Conservation (phyloP, 2,888 invertebrate species). For the Dicroscelio sp. region DNA sequence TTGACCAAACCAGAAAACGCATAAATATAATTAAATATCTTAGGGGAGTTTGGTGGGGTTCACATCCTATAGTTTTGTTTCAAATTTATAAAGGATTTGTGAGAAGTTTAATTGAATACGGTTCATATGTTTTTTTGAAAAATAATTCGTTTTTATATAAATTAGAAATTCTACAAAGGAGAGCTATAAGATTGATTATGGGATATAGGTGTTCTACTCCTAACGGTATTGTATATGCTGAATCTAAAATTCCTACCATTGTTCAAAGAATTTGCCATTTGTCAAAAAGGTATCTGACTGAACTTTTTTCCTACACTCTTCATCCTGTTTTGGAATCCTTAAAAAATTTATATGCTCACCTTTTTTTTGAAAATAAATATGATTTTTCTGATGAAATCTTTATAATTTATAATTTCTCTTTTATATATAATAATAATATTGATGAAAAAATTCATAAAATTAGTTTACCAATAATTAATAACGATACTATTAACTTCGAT, state of each 20-base stretch:
- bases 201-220: constrained; percentile 9
- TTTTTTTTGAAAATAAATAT: constrained; percentile 43
- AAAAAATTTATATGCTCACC: too few relatives aligned
- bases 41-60: neutral
- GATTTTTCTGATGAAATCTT: neutral
- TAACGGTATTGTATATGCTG: constrained; percentile 20
- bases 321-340: neutral
- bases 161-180: neutral
- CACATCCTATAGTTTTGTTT: neutral
- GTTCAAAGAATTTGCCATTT: constrained; percentile 22
- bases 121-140: too few relatives aligned
- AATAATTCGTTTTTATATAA: too few relatives aligned
- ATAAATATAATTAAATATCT: neutral
- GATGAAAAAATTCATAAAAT: neutral
- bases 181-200: neutral
- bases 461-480: neutral
- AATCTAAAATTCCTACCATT: neutral
- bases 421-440: neutral
- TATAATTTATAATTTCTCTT: neutral
- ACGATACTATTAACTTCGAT: neutral
- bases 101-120: neutral
- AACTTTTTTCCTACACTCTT: neutral
- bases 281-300: neutral
- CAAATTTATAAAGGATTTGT: neutral
- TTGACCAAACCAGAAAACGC: neutral